Evolutionary conservation across 1,140 invertebrate genomes (phyloP), one percentile per base, ranked within the genome.

Genomic region (Euschistus heros): DNA sequence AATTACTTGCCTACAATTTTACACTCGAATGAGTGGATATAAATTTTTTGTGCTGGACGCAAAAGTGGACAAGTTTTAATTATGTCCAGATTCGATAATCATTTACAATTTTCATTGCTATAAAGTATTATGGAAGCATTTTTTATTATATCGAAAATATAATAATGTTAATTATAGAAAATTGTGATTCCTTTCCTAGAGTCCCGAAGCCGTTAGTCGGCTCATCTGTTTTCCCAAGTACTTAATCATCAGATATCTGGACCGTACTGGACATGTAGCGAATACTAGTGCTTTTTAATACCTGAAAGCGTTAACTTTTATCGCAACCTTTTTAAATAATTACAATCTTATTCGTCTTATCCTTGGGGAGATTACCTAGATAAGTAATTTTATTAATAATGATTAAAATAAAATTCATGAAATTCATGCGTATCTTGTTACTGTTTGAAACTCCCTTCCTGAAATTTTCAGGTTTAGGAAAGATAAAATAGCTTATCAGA

Each of bases 101-200:
- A 27, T 27, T 24, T 57, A 57, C 24, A 22, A 57, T 57, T 24
- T 57, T 24, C 8, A 57, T 22, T 57, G 54, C 54, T 57, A 57
- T 57, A 18, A 57, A 57, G 18, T 57, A 57, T 57, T 57, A 57
- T 24, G 54, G 54, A 57, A 24, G 54, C 54, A 57, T 57, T 57
- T 57, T 57, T 57, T 57, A 57, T 57, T 57, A 57, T 57, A 57
- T 24, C 24, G 54, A 26, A 57, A 57, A 57, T 57, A 57, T 57
- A 57, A 57, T 57, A 57, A 57, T 26, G 47, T 24, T 57, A 57
- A 57, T 27, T 57, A 57, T 57, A 57, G 54, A 57, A 24, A 22
- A 57, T 57, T 24, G 54, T 57, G 54, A 57, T 57, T 26, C 54
- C 24, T 57, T 57, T 26, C 54, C 54, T 57, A 24, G 15, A 24